A percentile compares a stretch with the other conserved stretches of the same genome.
These are phyloP conservation scores for Zosterops japonicus DNA, from an alignment of 2,113 vertebrate genomes.

Conservation along the genomic window DNA sequence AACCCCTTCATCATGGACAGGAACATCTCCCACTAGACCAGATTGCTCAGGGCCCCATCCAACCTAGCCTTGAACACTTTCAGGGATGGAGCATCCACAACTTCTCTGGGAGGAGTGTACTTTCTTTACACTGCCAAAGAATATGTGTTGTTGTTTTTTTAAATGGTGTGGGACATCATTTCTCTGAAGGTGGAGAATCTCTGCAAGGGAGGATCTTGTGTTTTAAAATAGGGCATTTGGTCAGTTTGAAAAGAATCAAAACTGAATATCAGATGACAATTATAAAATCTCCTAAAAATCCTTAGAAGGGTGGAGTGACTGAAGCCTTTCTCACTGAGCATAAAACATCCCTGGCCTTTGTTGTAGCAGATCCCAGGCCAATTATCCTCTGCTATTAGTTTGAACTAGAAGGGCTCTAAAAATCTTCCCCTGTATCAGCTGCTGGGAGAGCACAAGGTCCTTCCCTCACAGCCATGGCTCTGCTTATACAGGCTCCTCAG, in stretches of 20 bases:
- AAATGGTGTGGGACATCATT: accelerated
- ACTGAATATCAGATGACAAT: not conserved
- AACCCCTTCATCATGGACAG: not conserved
- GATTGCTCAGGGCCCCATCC: not conserved
- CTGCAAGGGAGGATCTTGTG: not conserved
- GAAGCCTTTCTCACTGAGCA: not conserved
- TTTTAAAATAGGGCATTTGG: not conserved
- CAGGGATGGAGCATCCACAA: not conserved
- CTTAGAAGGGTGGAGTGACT: not conserved
- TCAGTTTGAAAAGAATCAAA: not conserved
- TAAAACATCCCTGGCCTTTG: accelerated
- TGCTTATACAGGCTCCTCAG: not conserved
- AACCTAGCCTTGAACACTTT: not conserved
- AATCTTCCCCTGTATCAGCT: not conserved
- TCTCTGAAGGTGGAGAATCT: not conserved
- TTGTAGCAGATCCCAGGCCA: not conserved
- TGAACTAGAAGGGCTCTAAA: not conserved
- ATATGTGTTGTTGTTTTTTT: not conserved
- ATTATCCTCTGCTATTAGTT: not conserved
- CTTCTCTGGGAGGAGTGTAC: not conserved
- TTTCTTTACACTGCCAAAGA: not conserved
- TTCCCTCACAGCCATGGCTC: not conserved
- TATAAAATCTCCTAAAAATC: not conserved
- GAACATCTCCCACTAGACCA: not conserved
- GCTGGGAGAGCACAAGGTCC: not conserved